A percentile compares a stretch with the other conserved stretches of the same genome.
phyloP scores from a whole-genome alignment of 2,113 vertebrate genomes.

The Axis porcinus region DNA sequence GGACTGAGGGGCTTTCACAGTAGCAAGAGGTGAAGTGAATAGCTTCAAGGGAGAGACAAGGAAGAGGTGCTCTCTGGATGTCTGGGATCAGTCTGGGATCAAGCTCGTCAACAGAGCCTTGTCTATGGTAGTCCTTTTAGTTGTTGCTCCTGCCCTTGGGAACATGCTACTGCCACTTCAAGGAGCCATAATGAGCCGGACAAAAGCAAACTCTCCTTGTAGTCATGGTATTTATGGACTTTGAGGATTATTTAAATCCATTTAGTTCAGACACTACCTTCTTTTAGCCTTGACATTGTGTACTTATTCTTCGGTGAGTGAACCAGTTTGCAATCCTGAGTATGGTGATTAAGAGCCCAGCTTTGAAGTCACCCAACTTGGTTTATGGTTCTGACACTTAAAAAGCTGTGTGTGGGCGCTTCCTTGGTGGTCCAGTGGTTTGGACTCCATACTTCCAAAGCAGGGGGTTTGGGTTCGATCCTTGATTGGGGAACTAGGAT shows the following conservation, averaged over 20 bases:
- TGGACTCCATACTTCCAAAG: background rate
- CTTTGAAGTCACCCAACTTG: conserved; percentile 24
- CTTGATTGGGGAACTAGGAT: background rate
- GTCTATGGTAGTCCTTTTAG: background rate
- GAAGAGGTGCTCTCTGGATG: background rate
- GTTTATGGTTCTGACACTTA: background rate
- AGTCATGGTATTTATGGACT: background rate
- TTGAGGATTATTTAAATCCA: background rate
- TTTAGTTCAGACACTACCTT: background rate
- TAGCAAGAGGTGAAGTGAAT: background rate
- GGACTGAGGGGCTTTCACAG: background rate
- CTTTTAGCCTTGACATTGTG: background rate
- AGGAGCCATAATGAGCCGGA: background rate
- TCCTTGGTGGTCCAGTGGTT: background rate
- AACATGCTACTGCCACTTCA: background rate
- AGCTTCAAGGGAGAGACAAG: background rate
- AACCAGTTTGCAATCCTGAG: background rate
- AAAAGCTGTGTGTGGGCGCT: background rate
- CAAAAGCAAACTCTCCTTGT: background rate
- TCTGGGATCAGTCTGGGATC: background rate
- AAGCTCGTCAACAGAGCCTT: background rate
- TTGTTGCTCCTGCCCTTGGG: background rate
- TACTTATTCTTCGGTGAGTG: background rate
- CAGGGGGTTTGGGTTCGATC: background rate
- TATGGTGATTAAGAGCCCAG: background rate